Conservation (phyloP, 2,113 vertebrate genomes). For the Ardeotis arabs region DNA sequence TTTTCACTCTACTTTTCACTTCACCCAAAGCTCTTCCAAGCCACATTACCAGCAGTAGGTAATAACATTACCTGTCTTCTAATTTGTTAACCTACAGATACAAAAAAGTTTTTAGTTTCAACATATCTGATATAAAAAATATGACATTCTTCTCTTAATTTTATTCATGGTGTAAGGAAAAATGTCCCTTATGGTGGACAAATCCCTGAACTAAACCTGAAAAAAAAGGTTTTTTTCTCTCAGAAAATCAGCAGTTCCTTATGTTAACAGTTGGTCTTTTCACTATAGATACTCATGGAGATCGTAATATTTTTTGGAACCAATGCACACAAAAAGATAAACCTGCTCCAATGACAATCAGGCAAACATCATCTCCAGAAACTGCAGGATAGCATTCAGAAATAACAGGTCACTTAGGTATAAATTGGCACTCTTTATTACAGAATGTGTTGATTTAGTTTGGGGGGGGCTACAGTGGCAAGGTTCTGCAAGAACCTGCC, state of each 20-base stretch:
- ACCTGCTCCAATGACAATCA: neutral
- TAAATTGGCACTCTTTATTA: neutral
- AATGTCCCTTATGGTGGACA: fast-evolving
- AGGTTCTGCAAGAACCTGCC: too few relatives aligned
- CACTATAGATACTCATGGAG: fast-evolving
- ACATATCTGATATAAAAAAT: neutral
- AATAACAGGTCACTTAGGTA: neutral
- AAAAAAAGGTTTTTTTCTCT: neutral
- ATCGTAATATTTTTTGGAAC: neutral
- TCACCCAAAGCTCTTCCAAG: neutral
- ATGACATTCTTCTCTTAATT: neutral
- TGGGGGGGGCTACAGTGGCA: too few relatives aligned
- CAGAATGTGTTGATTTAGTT: neutral
- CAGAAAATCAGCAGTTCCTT: neutral
- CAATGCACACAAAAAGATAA: neutral
- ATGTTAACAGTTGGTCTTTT: neutral
- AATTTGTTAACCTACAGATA: neutral
- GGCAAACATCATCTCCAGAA: neutral
- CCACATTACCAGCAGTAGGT: neutral
- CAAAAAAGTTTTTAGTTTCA: neutral
- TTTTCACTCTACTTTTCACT: neutral
- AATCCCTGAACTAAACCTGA: neutral
- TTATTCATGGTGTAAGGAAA: neutral
- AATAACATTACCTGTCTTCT: neutral
- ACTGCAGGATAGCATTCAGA: neutral